Percentiles rank a stretch among this genome's conserved stretches.
Evolutionary conservation across 2,113 vertebrate species (phyloP).

Genomic region (Corythaixoides concolor): DNA sequence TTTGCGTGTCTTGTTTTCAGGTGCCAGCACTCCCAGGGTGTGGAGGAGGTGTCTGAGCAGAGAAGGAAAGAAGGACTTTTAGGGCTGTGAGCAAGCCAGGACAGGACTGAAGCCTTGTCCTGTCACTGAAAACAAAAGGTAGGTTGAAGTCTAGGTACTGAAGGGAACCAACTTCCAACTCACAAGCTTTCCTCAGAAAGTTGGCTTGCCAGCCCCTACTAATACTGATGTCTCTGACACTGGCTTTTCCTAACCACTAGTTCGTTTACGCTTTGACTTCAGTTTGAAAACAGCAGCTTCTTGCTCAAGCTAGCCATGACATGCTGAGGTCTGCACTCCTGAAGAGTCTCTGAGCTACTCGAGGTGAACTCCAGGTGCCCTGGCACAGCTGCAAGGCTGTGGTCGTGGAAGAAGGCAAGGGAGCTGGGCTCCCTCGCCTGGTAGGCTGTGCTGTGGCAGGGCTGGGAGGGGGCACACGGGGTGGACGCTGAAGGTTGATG

Average conservation of each 20-base stretch:
- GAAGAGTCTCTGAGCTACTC: background rate
- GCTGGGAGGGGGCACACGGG: background rate
- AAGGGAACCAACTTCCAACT: background rate
- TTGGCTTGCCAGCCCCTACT: background rate
- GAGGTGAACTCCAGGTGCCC: background rate
- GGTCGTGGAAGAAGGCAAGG: fast-evolving
- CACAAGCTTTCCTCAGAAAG: background rate
- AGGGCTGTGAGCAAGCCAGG: background rate
- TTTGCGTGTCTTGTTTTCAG: background rate
- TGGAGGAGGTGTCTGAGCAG: background rate
- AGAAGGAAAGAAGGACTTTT: background rate
- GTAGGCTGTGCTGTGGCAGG: background rate
- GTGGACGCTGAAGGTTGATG: background rate
- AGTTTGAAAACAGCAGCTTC: background rate
- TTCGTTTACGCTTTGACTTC: background rate
- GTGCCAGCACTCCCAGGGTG: background rate
- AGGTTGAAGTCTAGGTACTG: background rate
- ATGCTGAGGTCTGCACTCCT: fast-evolving
- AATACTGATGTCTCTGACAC: background rate
- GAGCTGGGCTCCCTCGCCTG: background rate
- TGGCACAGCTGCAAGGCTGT: background rate
- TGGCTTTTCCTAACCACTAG: background rate
- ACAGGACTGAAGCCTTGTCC: background rate
- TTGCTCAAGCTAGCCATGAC: background rate
- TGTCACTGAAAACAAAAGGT: background rate